A percentile compares a stretch with the other conserved stretches of the same genome.
Evolutionary conservation across 1,140 invertebrate genomes (phyloP).

Genomic region (Drosophila bifasciata): DNA sequence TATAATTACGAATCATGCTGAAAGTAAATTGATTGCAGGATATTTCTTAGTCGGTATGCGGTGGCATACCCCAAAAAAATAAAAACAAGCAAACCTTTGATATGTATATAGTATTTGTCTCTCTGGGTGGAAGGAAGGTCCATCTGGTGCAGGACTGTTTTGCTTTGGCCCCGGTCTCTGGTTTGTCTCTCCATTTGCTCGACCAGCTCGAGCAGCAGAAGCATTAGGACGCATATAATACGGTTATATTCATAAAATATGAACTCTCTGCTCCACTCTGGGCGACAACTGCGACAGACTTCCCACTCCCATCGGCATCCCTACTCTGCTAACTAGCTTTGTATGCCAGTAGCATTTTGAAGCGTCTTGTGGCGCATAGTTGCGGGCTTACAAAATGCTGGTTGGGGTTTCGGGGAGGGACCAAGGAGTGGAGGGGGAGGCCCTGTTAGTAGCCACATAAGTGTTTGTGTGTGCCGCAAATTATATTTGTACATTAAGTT

Average conservation of each 20-base stretch:
- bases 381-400: conserved; percentile 56
- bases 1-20: too few species aligned
- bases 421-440: conserved; percentile 4
- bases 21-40: background rate
- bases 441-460: conserved; percentile 67
- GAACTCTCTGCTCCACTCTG: conserved; percentile 57
- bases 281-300: conserved; percentile 62
- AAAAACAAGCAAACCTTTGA: conserved; percentile 62
- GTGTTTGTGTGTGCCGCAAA: conserved; percentile 81
- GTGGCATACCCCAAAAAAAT: too few species aligned
- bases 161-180: conserved; percentile 9
- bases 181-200: conserved; percentile 18
- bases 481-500: conserved; percentile 83
- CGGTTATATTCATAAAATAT: conserved; percentile 82
- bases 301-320: background rate
- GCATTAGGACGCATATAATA: conserved; percentile 67
- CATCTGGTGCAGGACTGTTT: conserved; percentile 34
- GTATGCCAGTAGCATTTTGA: conserved; percentile 59
- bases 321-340: conserved; percentile 63
- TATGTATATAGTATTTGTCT: conserved; percentile 65
- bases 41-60: background rate
- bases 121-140: conserved; percentile 42
- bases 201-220: conserved; percentile 39
- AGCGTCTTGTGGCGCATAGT: conserved; percentile 62
- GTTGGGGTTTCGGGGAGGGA: conserved; percentile 26